phyloP scores from a whole-genome alignment of 2,888 invertebrate species.

The Spatulosminthurus flaviceps region DNA sequence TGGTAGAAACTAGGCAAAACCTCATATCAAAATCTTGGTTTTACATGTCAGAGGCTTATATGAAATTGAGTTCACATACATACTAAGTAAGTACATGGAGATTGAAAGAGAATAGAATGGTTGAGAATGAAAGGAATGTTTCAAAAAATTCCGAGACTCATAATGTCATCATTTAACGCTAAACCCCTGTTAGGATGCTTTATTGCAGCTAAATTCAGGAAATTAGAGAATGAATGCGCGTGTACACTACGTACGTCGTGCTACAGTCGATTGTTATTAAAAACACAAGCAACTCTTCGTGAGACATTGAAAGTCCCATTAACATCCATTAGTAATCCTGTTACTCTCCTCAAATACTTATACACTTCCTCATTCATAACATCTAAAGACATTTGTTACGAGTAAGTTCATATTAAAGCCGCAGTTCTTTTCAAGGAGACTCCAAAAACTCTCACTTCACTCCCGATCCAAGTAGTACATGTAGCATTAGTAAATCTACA shows the following conservation, averaged over 20 bases:
- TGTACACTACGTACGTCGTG: not conserved
- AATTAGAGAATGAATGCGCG: not conserved
- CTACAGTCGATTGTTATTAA: not conserved
- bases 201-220: constrained; percentile 1
- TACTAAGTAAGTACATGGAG: not conserved
- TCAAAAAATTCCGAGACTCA: not conserved
- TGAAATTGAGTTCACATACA: too few species aligned
- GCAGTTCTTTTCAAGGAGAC: too few species aligned
- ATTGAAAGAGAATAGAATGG: not conserved
- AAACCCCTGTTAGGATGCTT: not conserved
- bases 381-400: constrained; percentile 14
- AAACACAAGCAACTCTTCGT: not conserved
- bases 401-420: constrained; percentile 4
- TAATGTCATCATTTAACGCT: constrained; percentile 8
- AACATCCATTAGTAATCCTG: constrained; percentile 18
- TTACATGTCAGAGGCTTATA: not conserved
- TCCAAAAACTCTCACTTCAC: not conserved
- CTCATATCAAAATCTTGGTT: not conserved
- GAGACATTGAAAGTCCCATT: not conserved
- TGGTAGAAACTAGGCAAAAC: not conserved
- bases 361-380: not conserved
- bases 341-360: not conserved
- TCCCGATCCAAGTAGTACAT: too few species aligned
- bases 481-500: too few species aligned
- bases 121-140: not conserved